Conservation (phyloP, 2,888 invertebrate genomes). For the Drosophila infuscata region DNA sequence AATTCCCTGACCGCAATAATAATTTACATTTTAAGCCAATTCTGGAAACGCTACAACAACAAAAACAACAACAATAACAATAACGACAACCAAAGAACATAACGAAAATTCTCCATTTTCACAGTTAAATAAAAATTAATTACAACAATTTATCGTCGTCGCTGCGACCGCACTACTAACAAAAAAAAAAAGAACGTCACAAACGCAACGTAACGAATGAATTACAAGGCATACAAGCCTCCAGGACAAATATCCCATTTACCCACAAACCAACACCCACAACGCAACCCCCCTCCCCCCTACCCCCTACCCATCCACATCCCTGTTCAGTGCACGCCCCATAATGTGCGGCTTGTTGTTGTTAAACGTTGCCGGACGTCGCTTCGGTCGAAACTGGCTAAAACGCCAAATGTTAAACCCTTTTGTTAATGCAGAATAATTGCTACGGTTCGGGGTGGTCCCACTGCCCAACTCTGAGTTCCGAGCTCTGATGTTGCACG, state of each 20-base stretch:
- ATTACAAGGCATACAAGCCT: slow-evolving; percentile 76
- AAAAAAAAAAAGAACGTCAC: slow-evolving; percentile 38
- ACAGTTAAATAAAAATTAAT: slow-evolving; percentile 83
- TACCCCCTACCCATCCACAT: not conserved
- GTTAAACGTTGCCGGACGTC: slow-evolving; percentile 65
- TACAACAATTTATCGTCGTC: slow-evolving; percentile 81
- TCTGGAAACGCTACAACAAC: slow-evolving; percentile 68
- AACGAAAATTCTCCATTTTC: slow-evolving; percentile 72
- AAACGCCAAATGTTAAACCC: slow-evolving; percentile 81
- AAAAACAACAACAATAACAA: slow-evolving; percentile 10
- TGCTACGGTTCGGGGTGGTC: slow-evolving; percentile 71
- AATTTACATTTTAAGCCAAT: slow-evolving; percentile 83
- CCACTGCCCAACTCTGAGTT: slow-evolving; percentile 16
- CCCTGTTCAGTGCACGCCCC: slow-evolving; percentile 6
- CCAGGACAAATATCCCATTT: slow-evolving; percentile 58
- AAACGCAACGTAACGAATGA: slow-evolving; percentile 70
- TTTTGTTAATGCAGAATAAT: slow-evolving; percentile 82
- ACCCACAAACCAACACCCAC: slow-evolving; percentile 3
- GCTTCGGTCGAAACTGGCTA: slow-evolving; percentile 61
- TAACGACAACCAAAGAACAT: slow-evolving; percentile 1
- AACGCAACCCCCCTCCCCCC: slow-evolving; percentile 2
- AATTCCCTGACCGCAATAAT: slow-evolving; percentile 76
- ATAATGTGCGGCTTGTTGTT: slow-evolving; percentile 78
- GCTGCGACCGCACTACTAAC: slow-evolving; percentile 50
- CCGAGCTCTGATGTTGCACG: slow-evolving; percentile 32